phyloP scores from a whole-genome alignment of 2,113 vertebrate species.

The Balaeniceps rex region DNA sequence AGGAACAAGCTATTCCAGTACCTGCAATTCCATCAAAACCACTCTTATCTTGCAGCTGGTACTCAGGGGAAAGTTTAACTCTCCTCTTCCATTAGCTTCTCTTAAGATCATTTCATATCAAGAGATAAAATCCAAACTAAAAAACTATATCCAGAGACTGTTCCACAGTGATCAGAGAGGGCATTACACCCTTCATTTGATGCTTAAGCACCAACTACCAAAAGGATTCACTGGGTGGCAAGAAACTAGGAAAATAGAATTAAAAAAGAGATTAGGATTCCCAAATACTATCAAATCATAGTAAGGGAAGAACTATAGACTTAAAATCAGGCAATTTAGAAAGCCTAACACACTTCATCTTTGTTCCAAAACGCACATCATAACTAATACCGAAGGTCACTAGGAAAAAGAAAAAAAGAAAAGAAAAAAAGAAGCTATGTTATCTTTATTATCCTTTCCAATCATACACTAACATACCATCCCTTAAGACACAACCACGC shows the following conservation, averaged over 20 bases:
- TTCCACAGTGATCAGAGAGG: neutral
- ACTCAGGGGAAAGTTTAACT: neutral
- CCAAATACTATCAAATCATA: neutral
- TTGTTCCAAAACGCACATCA: neutral
- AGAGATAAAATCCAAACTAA: neutral
- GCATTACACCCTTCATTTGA: neutral
- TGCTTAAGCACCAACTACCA: neutral
- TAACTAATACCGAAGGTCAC: neutral
- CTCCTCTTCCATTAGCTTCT: neutral
- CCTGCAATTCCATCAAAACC: neutral
- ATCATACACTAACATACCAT: neutral
- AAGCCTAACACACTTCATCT: neutral
- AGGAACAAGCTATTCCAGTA: neutral
- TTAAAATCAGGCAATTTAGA: neutral
- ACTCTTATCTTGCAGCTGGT: neutral
- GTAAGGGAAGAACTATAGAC: neutral
- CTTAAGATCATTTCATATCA: neutral
- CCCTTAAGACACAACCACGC: neutral
- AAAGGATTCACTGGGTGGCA: neutral
- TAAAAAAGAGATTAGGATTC: neutral
- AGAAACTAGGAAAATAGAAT: neutral
- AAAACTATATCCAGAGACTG: neutral
- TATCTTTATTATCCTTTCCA: neutral
- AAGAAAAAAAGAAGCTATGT: neutral
- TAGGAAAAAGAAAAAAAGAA: neutral